These are phyloP conservation scores for Myrmecophaga tridactyla DNA, from an alignment of 2,113 vertebrate genomes.

Conservation along the genomic window DNA sequence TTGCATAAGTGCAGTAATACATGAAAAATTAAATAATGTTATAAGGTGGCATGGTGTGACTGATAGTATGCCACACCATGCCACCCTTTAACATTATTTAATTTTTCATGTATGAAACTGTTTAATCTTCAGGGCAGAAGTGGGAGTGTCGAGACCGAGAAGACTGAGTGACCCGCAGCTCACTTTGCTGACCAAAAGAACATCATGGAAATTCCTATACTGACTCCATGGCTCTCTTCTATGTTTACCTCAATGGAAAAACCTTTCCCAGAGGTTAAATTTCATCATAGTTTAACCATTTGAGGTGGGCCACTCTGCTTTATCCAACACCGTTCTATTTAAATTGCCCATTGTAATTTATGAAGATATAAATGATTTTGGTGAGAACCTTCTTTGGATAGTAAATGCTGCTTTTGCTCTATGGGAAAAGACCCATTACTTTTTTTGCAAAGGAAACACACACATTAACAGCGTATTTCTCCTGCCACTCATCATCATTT, in stretches of 20 bases:
- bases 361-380: background rate
- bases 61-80: too few relatives aligned
- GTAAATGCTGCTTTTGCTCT: background rate
- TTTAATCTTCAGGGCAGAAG: too few relatives aligned
- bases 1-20: background rate
- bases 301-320: background rate
- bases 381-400: background rate
- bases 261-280: background rate
- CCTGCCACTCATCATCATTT: background rate
- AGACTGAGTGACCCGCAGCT: accelerated
- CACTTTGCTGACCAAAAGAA: background rate
- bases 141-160: too few relatives aligned
- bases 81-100: too few relatives aligned
- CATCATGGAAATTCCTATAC: background rate
- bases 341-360: background rate
- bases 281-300: background rate
- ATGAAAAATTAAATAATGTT: background rate
- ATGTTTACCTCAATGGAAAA: background rate
- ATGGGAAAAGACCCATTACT: background rate
- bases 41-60: too few relatives aligned
- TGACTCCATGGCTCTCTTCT: background rate
- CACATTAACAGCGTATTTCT: background rate
- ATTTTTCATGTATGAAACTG: too few relatives aligned
- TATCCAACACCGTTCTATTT: background rate
- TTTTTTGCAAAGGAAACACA: background rate